Evolutionary conservation across 2,888 invertebrate genomes (phyloP).

Genomic region (Drosophila prostipennis): DNA sequence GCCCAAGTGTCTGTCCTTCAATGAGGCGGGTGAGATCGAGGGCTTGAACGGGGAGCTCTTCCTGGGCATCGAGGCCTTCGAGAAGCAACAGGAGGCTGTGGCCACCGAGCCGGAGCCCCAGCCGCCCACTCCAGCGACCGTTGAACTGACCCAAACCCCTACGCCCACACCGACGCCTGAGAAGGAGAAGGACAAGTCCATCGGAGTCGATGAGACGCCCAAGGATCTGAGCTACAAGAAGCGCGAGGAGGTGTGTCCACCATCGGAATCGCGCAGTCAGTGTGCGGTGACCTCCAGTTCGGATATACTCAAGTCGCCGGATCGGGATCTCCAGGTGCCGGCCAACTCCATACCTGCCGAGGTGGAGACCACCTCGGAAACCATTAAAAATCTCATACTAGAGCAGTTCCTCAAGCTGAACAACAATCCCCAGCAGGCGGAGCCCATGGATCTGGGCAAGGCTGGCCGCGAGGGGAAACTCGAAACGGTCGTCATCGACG

Average conservation of each 20-base stretch:
- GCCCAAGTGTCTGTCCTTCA: conserved; percentile 83
- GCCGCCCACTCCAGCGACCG: conserved; percentile 36
- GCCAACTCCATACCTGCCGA: conserved; percentile 63
- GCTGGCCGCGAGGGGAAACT: conserved; percentile 83
- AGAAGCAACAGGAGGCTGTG: conserved; percentile 62
- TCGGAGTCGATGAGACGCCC: conserved; percentile 85
- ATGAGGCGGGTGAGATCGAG: conserved; percentile 84
- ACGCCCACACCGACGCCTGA: conserved; percentile 55
- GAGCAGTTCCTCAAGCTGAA: conserved; percentile 81
- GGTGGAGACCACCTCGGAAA: conserved; percentile 89
- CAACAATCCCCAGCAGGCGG: conserved; percentile 85
- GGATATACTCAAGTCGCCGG: conserved; percentile 88
- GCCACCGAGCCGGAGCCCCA: conserved; percentile 20
- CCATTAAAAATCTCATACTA: conserved; percentile 79
- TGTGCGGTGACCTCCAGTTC: conserved; percentile 89
- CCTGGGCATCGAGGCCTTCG: conserved; percentile 72
- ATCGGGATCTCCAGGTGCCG: conserved; percentile 86
- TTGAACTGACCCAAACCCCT: conserved; percentile 55
- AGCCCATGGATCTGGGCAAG: conserved; percentile 88
- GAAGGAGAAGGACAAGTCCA: conserved; percentile 85
- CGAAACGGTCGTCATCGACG: conserved; percentile 82
- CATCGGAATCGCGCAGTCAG: conserved; percentile 77
- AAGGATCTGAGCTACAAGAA: conserved; percentile 87
- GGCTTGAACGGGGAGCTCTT: conserved; percentile 82
- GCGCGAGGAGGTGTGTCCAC: conserved; percentile 82